Conservation (phyloP, 2,888 invertebrate genomes). For the Cryptus viduatorius region DNA sequence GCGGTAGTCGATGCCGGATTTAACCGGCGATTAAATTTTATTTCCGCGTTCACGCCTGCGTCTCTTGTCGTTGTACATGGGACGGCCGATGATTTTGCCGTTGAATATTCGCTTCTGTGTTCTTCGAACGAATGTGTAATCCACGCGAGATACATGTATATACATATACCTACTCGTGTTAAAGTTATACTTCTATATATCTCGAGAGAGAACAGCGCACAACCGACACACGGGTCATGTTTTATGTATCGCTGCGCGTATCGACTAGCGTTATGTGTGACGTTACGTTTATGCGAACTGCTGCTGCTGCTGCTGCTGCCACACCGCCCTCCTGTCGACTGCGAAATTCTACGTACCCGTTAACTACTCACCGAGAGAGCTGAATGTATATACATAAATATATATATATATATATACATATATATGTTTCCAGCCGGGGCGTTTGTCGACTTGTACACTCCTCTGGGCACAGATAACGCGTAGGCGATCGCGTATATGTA, state of each 20-base stretch:
- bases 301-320: background rate
- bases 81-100: background rate
- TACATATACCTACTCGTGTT: background rate
- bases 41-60: conserved; percentile 33
- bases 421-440: background rate
- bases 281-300: conserved; percentile 65
- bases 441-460: conserved; percentile 25
- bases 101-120: background rate
- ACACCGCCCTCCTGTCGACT: conserved; percentile 49
- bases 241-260: conserved; percentile 67
- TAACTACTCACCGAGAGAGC: conserved; percentile 19
- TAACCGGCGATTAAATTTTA: conserved; percentile 61
- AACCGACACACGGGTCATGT: conserved; percentile 60
- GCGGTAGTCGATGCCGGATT: conserved; percentile 42
- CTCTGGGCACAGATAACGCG: conserved; percentile 39
- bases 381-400: background rate
- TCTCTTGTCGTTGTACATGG: background rate
- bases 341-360: conserved; percentile 50
- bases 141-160: background rate
- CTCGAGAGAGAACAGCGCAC: conserved; percentile 1
- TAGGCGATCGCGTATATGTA: conserved; percentile 33
- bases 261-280: conserved; percentile 64
- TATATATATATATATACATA: background rate
- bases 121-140: background rate
- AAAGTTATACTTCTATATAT: conserved; percentile 15